Evolutionary conservation across 1,140 invertebrate species (phyloP), one percentile per base, ranked within the genome.

Genomic region (Gonioctena quinquepunctata): DNA sequence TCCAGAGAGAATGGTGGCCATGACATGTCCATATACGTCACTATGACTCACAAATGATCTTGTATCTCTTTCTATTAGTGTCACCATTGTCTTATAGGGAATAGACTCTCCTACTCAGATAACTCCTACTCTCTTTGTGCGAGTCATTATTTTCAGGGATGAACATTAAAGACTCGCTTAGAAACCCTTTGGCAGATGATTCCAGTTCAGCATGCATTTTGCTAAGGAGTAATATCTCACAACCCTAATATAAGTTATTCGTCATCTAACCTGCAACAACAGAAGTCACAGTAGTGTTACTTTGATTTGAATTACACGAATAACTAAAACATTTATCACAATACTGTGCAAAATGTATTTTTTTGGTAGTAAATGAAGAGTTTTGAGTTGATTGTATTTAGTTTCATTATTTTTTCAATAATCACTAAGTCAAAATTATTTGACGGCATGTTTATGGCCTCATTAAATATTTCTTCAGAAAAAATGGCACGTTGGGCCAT

Each of bases 61-160:
- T n/a, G n/a, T n/a, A n/a, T n/a, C n/a, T n/a, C n/a, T n/a, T n/a
- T n/a, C n/a, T n/a, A n/a, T n/a, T n/a, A n/a, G n/a, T n/a, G n/a
- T n/a, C n/a, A n/a, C n/a, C n/a, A n/a, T n/a, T n/a, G n/a, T n/a
- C n/a, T n/a, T n/a, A n/a, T n/a, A n/a, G n/a, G n/a, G n/a, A n/a
- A n/a, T n/a, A n/a, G n/a, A n/a, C n/a, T n/a, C n/a, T n/a, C n/a
- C n/a, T n/a, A n/a, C n/a, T n/a, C n/a, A n/a, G n/a, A n/a, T n/a
- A n/a, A n/a, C n/a, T n/a, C n/a, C n/a, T n/a, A n/a, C n/a, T n/a
- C 70, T 54, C 74, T 54, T 50, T 25, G 57, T 72, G 71, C 64
- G 60, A 77, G 71, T 72, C 71, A 72, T 74, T 72, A 72, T 75
- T 77, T 77, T 71, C 69, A 73, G 69, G 74, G 63, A 75, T 75